These are phyloP conservation scores for Brachionus rotundiformis DNA, from an alignment of 1,140 invertebrate genomes.

Conservation along the genomic window DNA sequence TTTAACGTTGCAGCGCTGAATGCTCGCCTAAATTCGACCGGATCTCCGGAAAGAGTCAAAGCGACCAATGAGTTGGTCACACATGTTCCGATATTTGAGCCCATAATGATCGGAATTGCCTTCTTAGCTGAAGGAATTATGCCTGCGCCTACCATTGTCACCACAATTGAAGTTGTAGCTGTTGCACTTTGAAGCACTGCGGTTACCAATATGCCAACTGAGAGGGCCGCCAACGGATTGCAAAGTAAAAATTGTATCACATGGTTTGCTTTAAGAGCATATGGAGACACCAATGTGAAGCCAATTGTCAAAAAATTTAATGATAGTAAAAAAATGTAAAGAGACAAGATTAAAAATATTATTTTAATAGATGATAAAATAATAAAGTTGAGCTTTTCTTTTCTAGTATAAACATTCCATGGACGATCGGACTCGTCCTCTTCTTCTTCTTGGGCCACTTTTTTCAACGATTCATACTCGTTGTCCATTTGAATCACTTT, in stretches of 20 bases:
- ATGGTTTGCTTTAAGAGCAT: background rate
- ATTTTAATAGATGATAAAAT: background rate
- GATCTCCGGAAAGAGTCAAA: constrained; percentile 60
- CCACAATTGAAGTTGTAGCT: constrained; percentile 69
- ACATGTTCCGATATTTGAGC: constrained; percentile 69
- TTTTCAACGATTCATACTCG: background rate
- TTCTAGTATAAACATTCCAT: background rate
- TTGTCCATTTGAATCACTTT: constrained; percentile 1
- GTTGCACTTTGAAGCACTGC: constrained; percentile 70
- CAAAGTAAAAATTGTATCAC: constrained; percentile 58
- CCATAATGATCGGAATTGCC: constrained; percentile 70
- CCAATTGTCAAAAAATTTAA: constrained; percentile 23
- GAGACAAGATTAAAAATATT: background rate
- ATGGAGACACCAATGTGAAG: constrained; percentile 2
- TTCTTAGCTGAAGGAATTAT: constrained; percentile 61
- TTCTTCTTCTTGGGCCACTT: background rate
- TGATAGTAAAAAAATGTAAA: constrained; percentile 28
- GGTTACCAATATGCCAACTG: constrained; percentile 70
- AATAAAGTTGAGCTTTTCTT: constrained; percentile 40
- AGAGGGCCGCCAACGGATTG: constrained; percentile 68
- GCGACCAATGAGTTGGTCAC: constrained; percentile 70
- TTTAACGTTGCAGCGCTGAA: constrained; percentile 70
- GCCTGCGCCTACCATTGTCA: constrained; percentile 67
- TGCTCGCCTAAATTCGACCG: constrained; percentile 66
- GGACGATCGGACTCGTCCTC: background rate